phyloP scores from a whole-genome alignment of 2,888 invertebrate genomes.

The Helleia helle region DNA sequence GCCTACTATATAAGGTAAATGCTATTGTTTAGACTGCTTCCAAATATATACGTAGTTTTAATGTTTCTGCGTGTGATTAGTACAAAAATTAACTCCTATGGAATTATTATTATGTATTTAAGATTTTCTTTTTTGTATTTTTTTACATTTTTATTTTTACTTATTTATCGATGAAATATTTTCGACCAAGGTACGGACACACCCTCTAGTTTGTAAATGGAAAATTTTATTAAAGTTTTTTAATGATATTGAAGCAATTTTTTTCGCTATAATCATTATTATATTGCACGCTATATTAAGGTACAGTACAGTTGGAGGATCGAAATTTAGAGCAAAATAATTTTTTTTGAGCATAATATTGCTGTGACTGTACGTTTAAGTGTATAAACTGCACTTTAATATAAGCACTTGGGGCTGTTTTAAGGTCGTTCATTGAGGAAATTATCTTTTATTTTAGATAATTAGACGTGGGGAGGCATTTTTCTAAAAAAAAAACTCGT shows the following conservation, averaged over 20 bases:
- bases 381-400: background rate
- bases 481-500: no score
- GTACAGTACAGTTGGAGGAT: background rate
- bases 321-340: background rate
- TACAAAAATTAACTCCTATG: background rate
- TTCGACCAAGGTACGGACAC: background rate
- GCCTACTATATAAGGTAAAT: no score
- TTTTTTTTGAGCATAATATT: background rate
- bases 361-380: background rate
- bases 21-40: no score
- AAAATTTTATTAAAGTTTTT: background rate
- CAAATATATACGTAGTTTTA: no score
- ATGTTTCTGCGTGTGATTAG: background rate
- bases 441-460: no score
- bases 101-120: background rate
- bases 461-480: no score
- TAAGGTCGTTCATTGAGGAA: constrained; percentile 6
- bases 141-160: background rate
- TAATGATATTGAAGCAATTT: background rate
- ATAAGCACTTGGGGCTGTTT: background rate
- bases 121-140: background rate
- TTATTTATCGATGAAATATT: background rate
- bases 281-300: background rate
- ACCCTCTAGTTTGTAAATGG: background rate
- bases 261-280: background rate